A percentile compares a stretch with the other conserved stretches of the same genome.
These are phyloP conservation scores for Campylomormyrus numenius DNA, from an alignment of 2,113 vertebrate genomes.

Conservation along the genomic window DNA sequence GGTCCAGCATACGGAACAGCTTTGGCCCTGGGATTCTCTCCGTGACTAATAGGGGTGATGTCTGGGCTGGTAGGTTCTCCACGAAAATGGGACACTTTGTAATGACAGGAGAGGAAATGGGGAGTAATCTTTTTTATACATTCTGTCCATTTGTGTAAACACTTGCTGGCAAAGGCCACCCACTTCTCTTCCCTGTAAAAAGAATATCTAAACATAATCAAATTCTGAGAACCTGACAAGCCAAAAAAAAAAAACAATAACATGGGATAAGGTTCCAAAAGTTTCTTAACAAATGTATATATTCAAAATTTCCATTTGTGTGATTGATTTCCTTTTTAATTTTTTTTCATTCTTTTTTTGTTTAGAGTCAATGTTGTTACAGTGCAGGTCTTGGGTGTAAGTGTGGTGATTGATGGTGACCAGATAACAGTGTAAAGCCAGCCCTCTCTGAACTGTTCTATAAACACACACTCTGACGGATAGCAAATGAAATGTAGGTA, in stretches of 20 bases:
- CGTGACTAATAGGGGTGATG: slow-evolving; percentile 6
- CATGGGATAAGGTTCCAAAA: neutral
- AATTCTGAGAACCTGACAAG: neutral
- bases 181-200: neutral
- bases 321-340: slow-evolving; percentile 20
- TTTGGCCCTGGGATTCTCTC: neutral
- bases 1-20: neutral
- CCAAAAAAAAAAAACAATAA: neutral
- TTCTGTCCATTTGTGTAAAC: slow-evolving; percentile 22
- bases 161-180: slow-evolving; percentile 13
- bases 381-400: slow-evolving; percentile 14
- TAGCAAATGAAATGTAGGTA: slow-evolving; percentile 32
- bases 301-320: neutral
- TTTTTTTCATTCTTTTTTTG: slow-evolving; percentile 2
- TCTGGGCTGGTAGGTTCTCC: slow-evolving; percentile 15
- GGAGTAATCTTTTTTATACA: slow-evolving; percentile 21
- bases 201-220: slow-evolving; percentile 27
- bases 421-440: slow-evolving; percentile 32
- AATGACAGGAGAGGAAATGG: slow-evolving; percentile 14
- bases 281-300: neutral
- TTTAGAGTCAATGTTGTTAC: neutral
- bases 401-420: slow-evolving; percentile 24
- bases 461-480: slow-evolving; percentile 30
- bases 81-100: slow-evolving; percentile 23
- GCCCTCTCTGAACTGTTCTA: slow-evolving; percentile 17